Evolutionary conservation across 2,797 vertebrate species (phyloP), one percentile per base, ranked within the genome.

Genomic region (Channa striata): DNA sequence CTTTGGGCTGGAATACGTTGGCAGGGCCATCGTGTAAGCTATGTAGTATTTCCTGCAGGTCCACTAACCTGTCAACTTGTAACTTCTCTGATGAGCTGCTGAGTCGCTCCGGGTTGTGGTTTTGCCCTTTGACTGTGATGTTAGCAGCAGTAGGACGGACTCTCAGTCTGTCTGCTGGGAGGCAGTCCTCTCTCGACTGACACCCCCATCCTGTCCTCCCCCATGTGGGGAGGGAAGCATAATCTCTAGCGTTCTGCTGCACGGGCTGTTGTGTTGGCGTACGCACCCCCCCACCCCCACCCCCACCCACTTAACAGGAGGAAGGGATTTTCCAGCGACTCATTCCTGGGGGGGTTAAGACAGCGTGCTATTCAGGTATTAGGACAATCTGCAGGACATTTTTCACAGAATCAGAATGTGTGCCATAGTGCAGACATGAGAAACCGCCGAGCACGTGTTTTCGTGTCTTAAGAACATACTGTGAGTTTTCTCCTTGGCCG

Each of bases 381-480:
- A 65, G 56, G 37, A 51, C 36, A 63, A 62, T 81, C 73, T 75
- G 67, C 61, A 46, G 52, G 53, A 49, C 37, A 61, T 78, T 80
- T 76, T 78, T 79, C 67, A 69, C 57, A 37, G 11, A 43, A 62
- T 74, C 47, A 30, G 51, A 52, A 13, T 63, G 47, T 63, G 62
- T 58, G 44, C 80, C 59, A n/a, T 74, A 59, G 78, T 21, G 62
- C 70, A 82, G 82, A 71, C 43, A 62, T 11, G 17, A 61, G 66
- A 87, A 89, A 72, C 83, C 86, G 75, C 84, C 21, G 70, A 84
- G 76, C 86, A 83, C 74, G 53, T 85, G 83, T 87, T 90, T 85
- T 89, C 78, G 84, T 65, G 33, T 84, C 77, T 88, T 56, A 48
- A 71, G 61, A 84, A 52, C 74, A 69, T 54, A 39, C 67, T 78